These are phyloP conservation scores for Dicrostonyx torquatus DNA, from an alignment of 2,797 vertebrate genomes.

Conservation along the genomic window DNA sequence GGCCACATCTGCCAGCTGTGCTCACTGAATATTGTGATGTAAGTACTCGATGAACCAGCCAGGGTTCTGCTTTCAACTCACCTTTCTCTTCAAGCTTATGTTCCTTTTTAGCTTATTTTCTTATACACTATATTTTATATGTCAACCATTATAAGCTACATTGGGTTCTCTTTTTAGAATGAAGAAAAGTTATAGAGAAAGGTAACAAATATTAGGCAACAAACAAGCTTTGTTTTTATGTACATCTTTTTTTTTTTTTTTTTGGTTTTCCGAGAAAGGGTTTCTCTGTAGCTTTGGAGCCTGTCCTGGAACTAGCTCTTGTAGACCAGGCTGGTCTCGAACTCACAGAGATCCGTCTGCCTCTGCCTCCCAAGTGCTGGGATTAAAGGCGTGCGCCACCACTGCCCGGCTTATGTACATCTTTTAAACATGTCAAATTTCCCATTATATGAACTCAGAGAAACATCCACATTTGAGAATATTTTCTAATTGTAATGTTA, in stretches of 20 bases:
- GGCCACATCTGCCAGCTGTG: fast-evolving
- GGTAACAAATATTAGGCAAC: neutral
- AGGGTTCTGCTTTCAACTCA: neutral
- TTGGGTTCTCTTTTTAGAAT: neutral
- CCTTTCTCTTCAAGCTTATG: neutral
- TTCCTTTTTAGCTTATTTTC: neutral
- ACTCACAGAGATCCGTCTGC: no score
- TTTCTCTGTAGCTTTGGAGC: no score
- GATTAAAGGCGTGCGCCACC: no score
- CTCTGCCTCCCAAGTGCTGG: no score
- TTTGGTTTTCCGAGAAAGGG: no score
- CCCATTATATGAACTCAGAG: neutral
- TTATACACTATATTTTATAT: neutral
- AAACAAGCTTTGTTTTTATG: neutral
- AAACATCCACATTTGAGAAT: neutral
- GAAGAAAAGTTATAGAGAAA: neutral
- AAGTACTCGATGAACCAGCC: neutral
- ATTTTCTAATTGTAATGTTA: neutral
- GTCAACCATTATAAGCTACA: neutral
- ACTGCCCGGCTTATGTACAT: no score
- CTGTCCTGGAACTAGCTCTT: no score
- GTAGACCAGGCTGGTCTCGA: no score
- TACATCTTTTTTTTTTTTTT: neutral
- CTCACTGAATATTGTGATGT: fast-evolving
- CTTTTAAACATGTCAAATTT: neutral